phyloP scores from a whole-genome alignment of 2,797 vertebrate genomes.

The Odontamblyopus rebecca region DNA sequence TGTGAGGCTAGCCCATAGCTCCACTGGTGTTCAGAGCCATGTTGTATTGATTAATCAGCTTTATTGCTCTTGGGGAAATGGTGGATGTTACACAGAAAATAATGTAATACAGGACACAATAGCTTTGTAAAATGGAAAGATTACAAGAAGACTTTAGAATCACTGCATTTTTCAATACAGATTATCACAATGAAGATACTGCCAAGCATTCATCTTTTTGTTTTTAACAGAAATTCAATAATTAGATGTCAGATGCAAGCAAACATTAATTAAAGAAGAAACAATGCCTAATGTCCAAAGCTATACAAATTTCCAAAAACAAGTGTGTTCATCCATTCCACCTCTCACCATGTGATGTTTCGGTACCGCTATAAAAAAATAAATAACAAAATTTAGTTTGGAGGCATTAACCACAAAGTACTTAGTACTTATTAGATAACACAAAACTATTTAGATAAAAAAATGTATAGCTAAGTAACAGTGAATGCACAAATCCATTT shows the following conservation, averaged over 20 bases:
- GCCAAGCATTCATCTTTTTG: conserved; percentile 19
- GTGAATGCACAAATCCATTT: background rate
- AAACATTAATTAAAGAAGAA: conserved; percentile 32
- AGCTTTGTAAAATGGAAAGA: conserved; percentile 26
- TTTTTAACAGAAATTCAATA: conserved; percentile 25
- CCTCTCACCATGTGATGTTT: background rate
- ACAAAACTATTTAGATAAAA: background rate
- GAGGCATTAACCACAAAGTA: background rate
- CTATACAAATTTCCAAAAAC: background rate
- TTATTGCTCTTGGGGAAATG: conserved; percentile 38
- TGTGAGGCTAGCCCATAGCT: conserved; percentile 27
- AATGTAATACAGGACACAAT: conserved; percentile 26
- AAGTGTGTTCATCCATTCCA: background rate
- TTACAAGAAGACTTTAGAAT: conserved; percentile 26
- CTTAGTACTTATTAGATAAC: background rate
- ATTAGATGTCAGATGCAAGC: conserved; percentile 18
- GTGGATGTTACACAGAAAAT: conserved; percentile 32
- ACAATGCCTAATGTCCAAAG: conserved; percentile 35
- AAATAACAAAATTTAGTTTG: background rate
- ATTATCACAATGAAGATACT: conserved; percentile 21
- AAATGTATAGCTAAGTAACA: background rate
- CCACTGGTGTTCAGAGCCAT: conserved; percentile 37
- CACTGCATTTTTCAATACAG: conserved; percentile 23
- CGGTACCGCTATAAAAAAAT: background rate
- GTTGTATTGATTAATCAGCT: conserved; percentile 54